Evolutionary conservation across 2,113 vertebrate genomes (phyloP), one percentile per base, ranked within the genome.

Genomic region (Phaethornis superciliosus): DNA sequence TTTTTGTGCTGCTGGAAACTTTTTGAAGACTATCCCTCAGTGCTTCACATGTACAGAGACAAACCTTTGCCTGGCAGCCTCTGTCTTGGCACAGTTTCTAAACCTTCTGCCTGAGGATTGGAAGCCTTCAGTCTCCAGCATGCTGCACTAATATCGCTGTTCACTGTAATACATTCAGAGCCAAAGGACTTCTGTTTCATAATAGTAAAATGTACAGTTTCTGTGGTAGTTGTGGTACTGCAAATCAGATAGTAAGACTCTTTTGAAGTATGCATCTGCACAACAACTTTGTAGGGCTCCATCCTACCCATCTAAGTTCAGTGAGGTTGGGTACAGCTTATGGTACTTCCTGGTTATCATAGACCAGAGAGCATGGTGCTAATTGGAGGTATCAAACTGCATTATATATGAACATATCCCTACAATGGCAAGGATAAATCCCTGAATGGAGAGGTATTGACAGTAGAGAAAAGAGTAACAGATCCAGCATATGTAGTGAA

Each of bases 11-110:
- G 32, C 65, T 75, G 47, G 65, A 78, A 84, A 60, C 44, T 15
- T 88, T 69, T 23, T 55, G 37, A 60, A 49, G n/a, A 20, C 1
- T 20, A 2, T 37, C 12, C 28, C 16, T 93, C 0, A 0, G 49
- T 81, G 35, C n/a, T 79, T 62, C 49, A 24, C 24, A 3, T 1
- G 14, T 10, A 19, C 5, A 70, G 64, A 70, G 47, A 14, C 22
- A 47, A 13, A 81, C 71, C 27, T 19, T 22, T 58, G 28, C 35
- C 42, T 89, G 78, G 42, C 33, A 67, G 49, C 44, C 42, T 47
- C 52, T 71, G 63, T 44, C 54, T 72, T 69, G 81, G 76, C 51
- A 35, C 7, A 4, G 12, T 15, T 77, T 37, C 26, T 77, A 35
- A 93, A 42, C 63, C 35, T 68, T 37, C 75, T 90, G 40, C 35